phyloP scores from a whole-genome alignment of 2,113 vertebrate genomes.

The Xiphophorus maculatus region DNA sequence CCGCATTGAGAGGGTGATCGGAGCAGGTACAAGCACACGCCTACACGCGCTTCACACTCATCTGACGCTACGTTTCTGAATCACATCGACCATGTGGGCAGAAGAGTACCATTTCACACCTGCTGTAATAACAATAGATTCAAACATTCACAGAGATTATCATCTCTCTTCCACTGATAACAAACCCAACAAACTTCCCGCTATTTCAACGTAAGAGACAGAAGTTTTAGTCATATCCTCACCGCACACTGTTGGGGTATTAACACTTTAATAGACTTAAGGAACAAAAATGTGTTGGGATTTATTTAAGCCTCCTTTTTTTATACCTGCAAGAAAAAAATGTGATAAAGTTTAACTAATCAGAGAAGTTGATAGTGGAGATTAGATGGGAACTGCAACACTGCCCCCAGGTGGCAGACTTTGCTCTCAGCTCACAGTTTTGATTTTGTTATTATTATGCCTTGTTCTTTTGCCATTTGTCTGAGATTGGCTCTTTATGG shows the following conservation, averaged over 20 bases:
- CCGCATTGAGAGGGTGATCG: constrained; percentile 95
- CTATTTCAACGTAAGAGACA: constrained; percentile 11
- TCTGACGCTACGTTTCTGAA: constrained; percentile 1
- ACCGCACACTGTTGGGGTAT: constrained; percentile 34
- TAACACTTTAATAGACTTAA: constrained; percentile 41
- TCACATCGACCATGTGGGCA: neutral
- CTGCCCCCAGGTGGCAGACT: constrained; percentile 68
- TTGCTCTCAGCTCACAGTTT: constrained; percentile 1
- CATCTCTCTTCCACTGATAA: constrained; percentile 32
- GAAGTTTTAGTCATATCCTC: constrained; percentile 44
- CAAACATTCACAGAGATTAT: constrained; percentile 47
- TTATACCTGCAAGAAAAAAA: constrained; percentile 16
- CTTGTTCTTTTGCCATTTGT: neutral
- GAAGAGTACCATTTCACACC: constrained; percentile 12
- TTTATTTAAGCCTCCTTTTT: constrained; percentile 37
- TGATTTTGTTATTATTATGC: neutral
- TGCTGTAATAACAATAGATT: constrained; percentile 36
- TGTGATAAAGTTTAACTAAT: constrained; percentile 54
- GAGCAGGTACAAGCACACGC: constrained; percentile 82
- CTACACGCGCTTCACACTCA: constrained; percentile 12
- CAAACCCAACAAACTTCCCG: constrained; percentile 15
- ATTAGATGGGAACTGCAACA: constrained; percentile 63
- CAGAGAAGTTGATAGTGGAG: constrained; percentile 20
- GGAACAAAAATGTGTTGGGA: constrained; percentile 54
- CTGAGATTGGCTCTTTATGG: too few species aligned